A percentile compares a stretch with the other conserved stretches of the same genome.
Evolutionary conservation across 2,113 vertebrate genomes (phyloP).

Genomic region (Ailuropoda melanoleuca): DNA sequence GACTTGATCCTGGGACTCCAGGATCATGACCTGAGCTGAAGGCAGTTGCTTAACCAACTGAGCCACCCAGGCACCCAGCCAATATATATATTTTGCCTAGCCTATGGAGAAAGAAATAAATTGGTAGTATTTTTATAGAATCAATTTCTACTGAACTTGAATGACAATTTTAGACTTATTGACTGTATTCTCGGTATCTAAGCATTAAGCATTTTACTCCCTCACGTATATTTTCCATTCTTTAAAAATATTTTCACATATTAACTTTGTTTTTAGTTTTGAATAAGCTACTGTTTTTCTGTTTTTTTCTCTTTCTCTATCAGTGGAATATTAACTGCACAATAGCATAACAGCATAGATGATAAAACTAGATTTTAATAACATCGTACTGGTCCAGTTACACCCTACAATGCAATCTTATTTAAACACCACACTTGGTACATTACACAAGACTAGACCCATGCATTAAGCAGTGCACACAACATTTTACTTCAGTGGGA

Average conservation of each 20-base stretch:
- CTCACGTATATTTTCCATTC: neutral
- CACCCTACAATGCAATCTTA: neutral
- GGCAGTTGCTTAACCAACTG: no score
- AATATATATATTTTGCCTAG: neutral
- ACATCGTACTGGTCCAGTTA: neutral
- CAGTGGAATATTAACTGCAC: neutral
- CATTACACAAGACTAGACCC: neutral
- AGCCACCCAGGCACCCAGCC: no score
- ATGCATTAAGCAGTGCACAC: neutral
- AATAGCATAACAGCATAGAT: neutral
- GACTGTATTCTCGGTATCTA: neutral
- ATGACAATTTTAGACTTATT: neutral
- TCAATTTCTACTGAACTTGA: neutral
- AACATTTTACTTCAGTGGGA: neutral
- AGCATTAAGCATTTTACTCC: neutral
- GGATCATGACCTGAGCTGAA: no score
- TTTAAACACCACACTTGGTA: neutral
- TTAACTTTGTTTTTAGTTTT: slow-evolving; percentile 1
- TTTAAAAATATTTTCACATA: neutral
- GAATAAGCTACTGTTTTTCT: neutral
- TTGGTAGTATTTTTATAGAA: neutral
- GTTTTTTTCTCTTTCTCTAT: neutral
- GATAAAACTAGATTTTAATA: neutral
- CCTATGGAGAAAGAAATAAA: neutral
- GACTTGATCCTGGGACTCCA: no score